Evolutionary conservation across 1,140 invertebrate species (phyloP).

Genomic region (Eupristina koningsbergeri): DNA sequence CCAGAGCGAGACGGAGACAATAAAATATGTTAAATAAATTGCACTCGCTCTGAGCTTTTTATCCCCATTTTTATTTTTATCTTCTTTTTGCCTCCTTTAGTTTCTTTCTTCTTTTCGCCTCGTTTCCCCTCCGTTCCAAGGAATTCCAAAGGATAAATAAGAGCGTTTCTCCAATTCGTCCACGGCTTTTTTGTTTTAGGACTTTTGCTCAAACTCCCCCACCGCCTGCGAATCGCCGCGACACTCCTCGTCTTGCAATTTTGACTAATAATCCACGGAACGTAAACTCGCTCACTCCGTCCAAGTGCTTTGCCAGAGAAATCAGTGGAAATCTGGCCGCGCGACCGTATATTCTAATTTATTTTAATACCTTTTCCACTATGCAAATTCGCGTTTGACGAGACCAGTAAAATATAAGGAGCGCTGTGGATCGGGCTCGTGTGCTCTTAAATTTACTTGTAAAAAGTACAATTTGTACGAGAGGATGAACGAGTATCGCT

Average conservation of each 20-base stretch:
- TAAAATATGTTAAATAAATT: conserved; percentile 43
- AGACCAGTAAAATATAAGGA: neutral
- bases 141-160: neutral
- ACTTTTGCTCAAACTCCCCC: neutral
- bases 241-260: neutral
- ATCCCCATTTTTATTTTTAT: neutral
- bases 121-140: neutral
- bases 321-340: neutral
- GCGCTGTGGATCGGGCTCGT: neutral
- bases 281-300: no score
- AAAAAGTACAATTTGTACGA: neutral
- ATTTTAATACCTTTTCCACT: neutral
- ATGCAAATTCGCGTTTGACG: neutral
- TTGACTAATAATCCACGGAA: neutral
- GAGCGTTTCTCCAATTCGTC: neutral
- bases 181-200: no score
- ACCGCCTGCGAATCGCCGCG: neutral
- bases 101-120: neutral
- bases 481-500: no score
- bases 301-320: neutral
- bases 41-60: neutral
- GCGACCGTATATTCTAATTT: neutral
- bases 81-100: neutral
- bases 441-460: neutral
- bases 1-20: conserved; percentile 48